A percentile compares a stretch with the other conserved stretches of the same genome.
Conservation (phyloP, 1,140 invertebrate genomes). For the Panagrolaimus sp. region DNA sequence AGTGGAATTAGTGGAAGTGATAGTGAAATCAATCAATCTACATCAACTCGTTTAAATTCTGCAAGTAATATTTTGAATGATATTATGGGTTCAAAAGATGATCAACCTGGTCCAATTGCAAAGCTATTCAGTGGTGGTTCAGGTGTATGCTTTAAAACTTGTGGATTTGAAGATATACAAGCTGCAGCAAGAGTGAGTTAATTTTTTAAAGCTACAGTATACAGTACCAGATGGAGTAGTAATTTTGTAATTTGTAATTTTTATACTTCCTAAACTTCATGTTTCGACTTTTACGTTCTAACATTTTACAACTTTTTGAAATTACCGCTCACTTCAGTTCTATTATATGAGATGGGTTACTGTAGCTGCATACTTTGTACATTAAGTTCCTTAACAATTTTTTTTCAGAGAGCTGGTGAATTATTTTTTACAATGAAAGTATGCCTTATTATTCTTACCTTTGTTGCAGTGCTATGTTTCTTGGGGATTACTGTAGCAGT, state of each 20-base stretch:
- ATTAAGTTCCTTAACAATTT: not conserved
- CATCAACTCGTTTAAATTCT: conserved; percentile 1
- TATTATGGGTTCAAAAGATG: not conserved
- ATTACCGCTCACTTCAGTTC: too few species aligned
- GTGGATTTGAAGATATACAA: conserved; percentile 57
- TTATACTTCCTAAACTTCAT: not conserved
- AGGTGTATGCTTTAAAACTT: conserved; percentile 48
- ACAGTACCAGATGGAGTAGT: not conserved
- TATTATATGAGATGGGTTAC: not conserved
- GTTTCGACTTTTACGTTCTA: not conserved
- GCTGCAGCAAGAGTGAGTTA: conserved; percentile 44
- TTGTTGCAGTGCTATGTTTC: conserved; percentile 17
- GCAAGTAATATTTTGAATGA: conserved; percentile 33
- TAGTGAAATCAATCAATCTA: not conserved
- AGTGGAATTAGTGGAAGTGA: not conserved
- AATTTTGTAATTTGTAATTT: conserved; percentile 5
- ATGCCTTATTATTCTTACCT: conserved; percentile 20
- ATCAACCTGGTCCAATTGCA: not conserved
- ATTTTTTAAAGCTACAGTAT: not conserved
- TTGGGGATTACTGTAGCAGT: conserved; percentile 11
- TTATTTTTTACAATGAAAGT: conserved; percentile 25
- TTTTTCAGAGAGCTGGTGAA: conserved; percentile 21
- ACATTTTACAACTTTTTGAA: too few species aligned
- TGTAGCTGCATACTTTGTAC: not conserved
- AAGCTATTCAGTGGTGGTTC: conserved; percentile 21